Conservation (phyloP, 2,888 invertebrate genomes). For the Sinohyriopsis cumingii region DNA sequence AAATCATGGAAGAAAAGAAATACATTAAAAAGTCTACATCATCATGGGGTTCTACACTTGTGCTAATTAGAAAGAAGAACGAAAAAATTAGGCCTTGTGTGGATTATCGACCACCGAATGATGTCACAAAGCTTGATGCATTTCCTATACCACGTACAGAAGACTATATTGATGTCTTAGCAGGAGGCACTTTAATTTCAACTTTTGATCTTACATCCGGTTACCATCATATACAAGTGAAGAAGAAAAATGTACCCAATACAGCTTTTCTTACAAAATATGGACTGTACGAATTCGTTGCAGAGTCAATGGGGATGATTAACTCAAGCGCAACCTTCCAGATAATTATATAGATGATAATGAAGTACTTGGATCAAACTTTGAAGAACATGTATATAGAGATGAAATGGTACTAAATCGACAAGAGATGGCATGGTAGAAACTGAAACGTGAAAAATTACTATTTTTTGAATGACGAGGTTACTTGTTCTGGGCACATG, state of each 20-base stretch:
- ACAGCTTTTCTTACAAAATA: constrained; percentile 24
- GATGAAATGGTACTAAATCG: constrained; percentile 14
- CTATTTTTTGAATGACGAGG: no score
- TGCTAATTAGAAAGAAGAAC: constrained; percentile 17
- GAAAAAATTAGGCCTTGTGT: constrained; percentile 23
- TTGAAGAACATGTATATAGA: constrained; percentile 20
- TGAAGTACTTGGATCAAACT: constrained; percentile 9
- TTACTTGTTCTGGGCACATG: no score
- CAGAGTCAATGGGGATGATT: constrained; percentile 13
- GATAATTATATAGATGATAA: constrained; percentile 19
- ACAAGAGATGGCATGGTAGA: constrained; percentile 4
- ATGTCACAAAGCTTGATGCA: constrained; percentile 15
- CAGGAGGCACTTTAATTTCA: constrained; percentile 17
- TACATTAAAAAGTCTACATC: constrained; percentile 13
- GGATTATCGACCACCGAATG: constrained; percentile 21
- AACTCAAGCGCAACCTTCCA: constrained; percentile 19
- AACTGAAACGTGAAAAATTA: constrained; percentile 20
- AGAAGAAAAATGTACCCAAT: constrained; percentile 24
- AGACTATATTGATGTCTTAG: constrained; percentile 18
- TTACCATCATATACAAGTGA: constrained; percentile 28
- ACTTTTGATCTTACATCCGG: constrained; percentile 27
- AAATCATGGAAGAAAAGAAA: constrained; percentile 14
- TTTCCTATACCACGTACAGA: constrained; percentile 25
- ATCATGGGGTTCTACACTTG: constrained; percentile 18
- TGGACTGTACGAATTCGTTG: constrained; percentile 15